Percentiles rank a stretch among this genome's conserved stretches.
phyloP scores from a whole-genome alignment of 2,797 vertebrate species.

The Pteronotus mesoamericanus region DNA sequence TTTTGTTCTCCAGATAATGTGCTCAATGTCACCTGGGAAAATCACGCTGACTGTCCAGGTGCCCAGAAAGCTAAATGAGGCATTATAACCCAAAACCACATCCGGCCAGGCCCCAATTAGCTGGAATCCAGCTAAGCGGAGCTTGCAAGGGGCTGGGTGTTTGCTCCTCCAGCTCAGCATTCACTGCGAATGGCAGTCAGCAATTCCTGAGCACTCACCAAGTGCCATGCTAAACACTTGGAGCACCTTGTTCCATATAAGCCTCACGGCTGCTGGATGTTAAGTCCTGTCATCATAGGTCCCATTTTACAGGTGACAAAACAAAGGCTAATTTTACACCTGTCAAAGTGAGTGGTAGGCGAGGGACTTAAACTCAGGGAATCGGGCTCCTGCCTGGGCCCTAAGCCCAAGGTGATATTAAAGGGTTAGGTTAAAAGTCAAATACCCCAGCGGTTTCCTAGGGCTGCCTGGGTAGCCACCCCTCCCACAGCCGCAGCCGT shows the following conservation, averaged over 20 bases:
- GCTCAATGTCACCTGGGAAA: slow-evolving; percentile 60
- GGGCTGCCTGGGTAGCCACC: background rate
- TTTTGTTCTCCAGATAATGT: slow-evolving; percentile 54
- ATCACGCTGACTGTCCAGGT: background rate
- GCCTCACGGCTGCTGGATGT: background rate
- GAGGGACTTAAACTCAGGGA: background rate
- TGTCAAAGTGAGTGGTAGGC: background rate
- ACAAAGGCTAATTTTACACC: background rate
- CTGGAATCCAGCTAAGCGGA: background rate
- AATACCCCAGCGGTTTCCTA: fast-evolving
- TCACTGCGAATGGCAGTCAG: background rate
- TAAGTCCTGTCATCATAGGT: background rate
- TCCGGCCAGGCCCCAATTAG: slow-evolving; percentile 1
- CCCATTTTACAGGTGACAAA: background rate
- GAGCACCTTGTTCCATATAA: background rate
- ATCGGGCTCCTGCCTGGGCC: background rate
- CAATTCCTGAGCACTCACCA: fast-evolving
- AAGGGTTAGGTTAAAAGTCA: background rate
- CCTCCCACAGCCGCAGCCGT: background rate
- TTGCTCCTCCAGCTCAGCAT: background rate
- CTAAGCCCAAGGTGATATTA: background rate
- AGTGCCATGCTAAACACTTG: background rate
- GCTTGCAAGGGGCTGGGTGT: background rate
- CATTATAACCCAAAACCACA: slow-evolving; percentile 23
- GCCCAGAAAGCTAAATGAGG: slow-evolving; percentile 55